phyloP scores from a whole-genome alignment of 2,113 vertebrate species.

The Notothenia rossii region DNA sequence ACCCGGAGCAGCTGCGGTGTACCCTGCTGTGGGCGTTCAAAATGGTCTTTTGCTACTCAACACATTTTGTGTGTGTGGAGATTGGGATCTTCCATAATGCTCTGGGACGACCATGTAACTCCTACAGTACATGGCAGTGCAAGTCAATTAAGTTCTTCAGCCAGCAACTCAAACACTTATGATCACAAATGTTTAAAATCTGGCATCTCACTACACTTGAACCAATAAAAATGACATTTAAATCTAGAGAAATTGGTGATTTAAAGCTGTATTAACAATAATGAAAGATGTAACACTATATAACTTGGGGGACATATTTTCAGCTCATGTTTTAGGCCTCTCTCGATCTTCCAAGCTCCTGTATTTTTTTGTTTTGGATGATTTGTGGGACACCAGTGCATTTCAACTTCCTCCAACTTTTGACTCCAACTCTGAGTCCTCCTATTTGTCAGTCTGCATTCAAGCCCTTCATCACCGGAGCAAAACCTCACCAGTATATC shows the following conservation, averaged over 20 bases:
- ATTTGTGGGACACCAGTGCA: constrained; percentile 58
- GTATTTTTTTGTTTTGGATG: constrained; percentile 24
- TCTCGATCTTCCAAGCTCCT: constrained; percentile 8
- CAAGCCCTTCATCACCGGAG: constrained; percentile 50
- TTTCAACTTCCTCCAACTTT: constrained; percentile 38
- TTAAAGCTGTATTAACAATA: not conserved
- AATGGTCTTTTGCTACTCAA: constrained; percentile 12
- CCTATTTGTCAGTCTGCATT: constrained; percentile 71
- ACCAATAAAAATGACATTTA: constrained; percentile 2
- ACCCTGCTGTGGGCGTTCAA: constrained; percentile 7
- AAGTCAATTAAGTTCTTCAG: not conserved
- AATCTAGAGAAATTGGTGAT: not conserved
- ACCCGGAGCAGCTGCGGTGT: constrained; percentile 42
- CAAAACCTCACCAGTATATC: constrained; percentile 43
- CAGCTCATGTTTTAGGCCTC: constrained; percentile 25
- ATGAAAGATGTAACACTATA: not conserved
- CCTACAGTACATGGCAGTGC: not conserved
- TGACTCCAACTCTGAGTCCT: constrained; percentile 21
- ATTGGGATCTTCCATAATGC: constrained; percentile 43
- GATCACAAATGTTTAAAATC: not conserved
- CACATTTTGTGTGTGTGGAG: constrained; percentile 1
- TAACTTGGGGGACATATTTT: not conserved
- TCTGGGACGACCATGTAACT: constrained; percentile 23
- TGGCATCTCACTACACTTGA: not conserved
- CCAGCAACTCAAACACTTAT: not conserved